Percentiles rank a stretch among this genome's conserved stretches.
phyloP scores from a whole-genome alignment of 2,797 vertebrate species.

The Acridotheres tristis region DNA sequence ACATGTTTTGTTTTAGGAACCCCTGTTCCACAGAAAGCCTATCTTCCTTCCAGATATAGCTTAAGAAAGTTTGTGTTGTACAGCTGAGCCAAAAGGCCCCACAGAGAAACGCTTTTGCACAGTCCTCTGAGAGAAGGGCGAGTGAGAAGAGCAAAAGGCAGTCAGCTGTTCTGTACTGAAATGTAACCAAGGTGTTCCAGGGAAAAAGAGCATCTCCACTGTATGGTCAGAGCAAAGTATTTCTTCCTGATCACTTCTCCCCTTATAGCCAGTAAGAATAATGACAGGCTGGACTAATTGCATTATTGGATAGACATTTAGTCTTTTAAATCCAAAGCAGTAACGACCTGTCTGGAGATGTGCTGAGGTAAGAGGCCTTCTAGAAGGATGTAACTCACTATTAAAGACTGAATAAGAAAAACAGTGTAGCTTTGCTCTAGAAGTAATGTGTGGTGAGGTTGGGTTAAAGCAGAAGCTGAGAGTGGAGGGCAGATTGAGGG shows the following conservation, averaged over 20 bases:
- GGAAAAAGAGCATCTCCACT: neutral
- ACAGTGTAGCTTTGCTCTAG: neutral
- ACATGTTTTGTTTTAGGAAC: neutral
- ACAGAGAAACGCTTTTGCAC: accelerated
- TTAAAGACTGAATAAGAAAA: neutral
- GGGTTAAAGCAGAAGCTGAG: neutral
- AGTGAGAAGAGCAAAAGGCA: neutral
- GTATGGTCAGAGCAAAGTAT: accelerated
- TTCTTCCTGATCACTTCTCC: neutral
- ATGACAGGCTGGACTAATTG: conserved; percentile 35
- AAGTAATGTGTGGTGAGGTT: neutral
- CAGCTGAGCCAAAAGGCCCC: neutral
- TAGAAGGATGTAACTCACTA: neutral
- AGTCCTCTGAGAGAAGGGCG: accelerated
- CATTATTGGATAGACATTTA: conserved; percentile 56
- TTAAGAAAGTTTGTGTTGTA: neutral
- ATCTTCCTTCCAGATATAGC: neutral
- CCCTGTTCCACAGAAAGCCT: neutral
- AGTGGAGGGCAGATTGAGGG: neutral
- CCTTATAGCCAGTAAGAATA: neutral
- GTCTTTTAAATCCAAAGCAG: conserved; percentile 57
- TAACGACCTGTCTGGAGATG: neutral
- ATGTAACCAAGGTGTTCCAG: neutral
- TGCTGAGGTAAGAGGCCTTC: conserved; percentile 14
- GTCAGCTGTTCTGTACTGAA: neutral